These are phyloP conservation scores for Erythrolamprus reginae DNA, from an alignment of 2,113 vertebrate genomes.

Conservation along the genomic window DNA sequence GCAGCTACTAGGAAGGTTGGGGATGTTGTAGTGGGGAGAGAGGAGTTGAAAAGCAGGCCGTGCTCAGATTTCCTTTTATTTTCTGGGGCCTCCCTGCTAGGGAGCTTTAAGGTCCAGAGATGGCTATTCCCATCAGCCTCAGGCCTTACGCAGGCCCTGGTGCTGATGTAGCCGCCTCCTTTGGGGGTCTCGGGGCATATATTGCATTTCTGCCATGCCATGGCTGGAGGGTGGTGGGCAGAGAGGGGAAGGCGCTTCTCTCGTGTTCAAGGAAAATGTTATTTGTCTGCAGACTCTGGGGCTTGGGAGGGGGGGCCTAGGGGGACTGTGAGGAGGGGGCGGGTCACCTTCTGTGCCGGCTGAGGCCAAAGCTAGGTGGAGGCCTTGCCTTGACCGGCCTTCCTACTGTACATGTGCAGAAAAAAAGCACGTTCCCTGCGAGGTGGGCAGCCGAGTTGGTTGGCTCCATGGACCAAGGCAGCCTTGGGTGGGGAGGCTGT, in stretches of 20 bases:
- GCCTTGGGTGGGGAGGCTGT: background rate
- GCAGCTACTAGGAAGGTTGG: background rate
- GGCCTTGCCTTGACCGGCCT: background rate
- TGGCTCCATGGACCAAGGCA: background rate
- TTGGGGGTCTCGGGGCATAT: background rate
- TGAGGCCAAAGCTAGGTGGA: background rate
- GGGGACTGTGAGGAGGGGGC: background rate
- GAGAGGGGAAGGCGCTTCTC: background rate
- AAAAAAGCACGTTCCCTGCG: too few species aligned
- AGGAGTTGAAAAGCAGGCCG: background rate
- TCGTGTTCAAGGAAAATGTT: background rate
- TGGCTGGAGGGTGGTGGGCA: background rate
- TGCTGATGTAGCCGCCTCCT: background rate
- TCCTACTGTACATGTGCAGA: background rate
- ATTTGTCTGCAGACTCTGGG: too few species aligned
- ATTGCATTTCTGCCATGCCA: background rate
- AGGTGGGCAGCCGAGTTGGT: background rate
- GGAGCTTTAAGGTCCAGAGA: background rate
- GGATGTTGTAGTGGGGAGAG: background rate
- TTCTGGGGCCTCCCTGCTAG: background rate
- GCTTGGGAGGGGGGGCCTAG: too few species aligned
- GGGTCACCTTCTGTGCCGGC: background rate
- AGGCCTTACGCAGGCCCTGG: background rate
- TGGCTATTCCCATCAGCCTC: background rate
- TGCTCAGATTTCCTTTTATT: background rate